Base-by-base conservation (phyloP, 2,113 vertebrate genomes). In the Ameiurus melas region DNA sequence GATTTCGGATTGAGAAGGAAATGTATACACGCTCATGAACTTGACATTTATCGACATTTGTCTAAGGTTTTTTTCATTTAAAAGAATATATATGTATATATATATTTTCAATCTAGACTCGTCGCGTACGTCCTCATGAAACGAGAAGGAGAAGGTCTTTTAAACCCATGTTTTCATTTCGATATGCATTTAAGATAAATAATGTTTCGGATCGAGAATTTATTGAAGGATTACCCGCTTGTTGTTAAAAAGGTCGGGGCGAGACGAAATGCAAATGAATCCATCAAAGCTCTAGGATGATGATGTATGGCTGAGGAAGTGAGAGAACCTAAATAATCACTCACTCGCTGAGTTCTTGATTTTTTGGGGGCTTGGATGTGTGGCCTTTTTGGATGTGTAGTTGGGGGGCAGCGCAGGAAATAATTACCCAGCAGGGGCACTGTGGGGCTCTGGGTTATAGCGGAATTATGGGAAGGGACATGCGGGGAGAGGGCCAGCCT, bases 381-480 rank as follows among this genome's bases (percentile, higher is more conserved):
- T 82, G 86, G 84, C 79, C 66, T 85, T 88, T 88, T 43, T 73
- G 93, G 92, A 92, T 93, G 92, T 93, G 91, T 92, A 95, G 94
- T 94, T 93, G 93, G 93, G 93, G 93, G 93, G 84, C 84, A 93
- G 93, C 94, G 93, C 95, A 95, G 96, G 94, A 96, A 96, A 93
- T 91, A 95, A 96, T 95, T 96, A 96, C 94, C 94, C 89, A 93
- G 92, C 93, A 94, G 92, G 93, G 93, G 94, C 91, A 94, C 92
- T 94, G 93, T 91, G 92, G 68, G 85, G 94, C 94, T 95, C 95
- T 93, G 96, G 94, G 93, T 95, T 96, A 88, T 94, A 94, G 94
- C 95, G 92, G 90, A 91, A 92, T 96, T 96, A 96, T 95, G 94
- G 94, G 95, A 90, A 95, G 91, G 95, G 96, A 96, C 95, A 96